phyloP scores from a whole-genome alignment of 2,888 invertebrate genomes.

The Drosophila austrosaltans region DNA sequence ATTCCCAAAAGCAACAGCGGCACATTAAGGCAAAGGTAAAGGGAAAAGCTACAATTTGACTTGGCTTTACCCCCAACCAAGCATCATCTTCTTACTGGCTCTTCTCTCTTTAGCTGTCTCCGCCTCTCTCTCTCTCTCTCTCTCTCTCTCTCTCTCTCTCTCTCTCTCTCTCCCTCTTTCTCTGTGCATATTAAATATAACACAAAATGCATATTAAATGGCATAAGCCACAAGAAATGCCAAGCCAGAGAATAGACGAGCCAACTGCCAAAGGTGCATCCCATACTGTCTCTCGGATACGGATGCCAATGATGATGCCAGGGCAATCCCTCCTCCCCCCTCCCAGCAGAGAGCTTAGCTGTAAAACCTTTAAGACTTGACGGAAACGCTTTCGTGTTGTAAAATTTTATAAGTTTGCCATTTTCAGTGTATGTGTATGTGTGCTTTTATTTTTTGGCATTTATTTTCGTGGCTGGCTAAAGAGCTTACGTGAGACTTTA shows the following conservation, averaged over 20 bases:
- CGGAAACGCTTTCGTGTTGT: slow-evolving; percentile 67
- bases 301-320: slow-evolving; percentile 26
- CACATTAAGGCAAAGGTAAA: slow-evolving; percentile 71
- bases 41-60: slow-evolving; percentile 62
- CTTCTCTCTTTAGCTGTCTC: slow-evolving; percentile 1
- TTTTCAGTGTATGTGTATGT: slow-evolving; percentile 38
- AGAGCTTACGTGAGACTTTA: slow-evolving; percentile 12
- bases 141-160: slow-evolving; percentile 43
- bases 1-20: slow-evolving; percentile 71
- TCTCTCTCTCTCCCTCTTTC: too few relatives aligned
- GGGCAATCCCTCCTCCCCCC: slow-evolving; percentile 31
- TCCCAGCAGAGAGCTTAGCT: slow-evolving; percentile 64
- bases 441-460: slow-evolving; percentile 5
- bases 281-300: slow-evolving; percentile 12
- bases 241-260: slow-evolving; percentile 36
- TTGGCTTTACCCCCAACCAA: slow-evolving; percentile 45
- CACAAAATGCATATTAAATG: slow-evolving; percentile 82
- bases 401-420: slow-evolving; percentile 73
- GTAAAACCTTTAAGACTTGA: slow-evolving; percentile 75
- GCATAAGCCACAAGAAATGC: slow-evolving; percentile 74
- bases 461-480: slow-evolving; percentile 14
- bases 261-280: slow-evolving; percentile 44
- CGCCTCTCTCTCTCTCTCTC: slow-evolving; percentile 22
- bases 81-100: too few relatives aligned
- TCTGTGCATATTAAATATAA: slow-evolving; percentile 80